Evolutionary conservation across 2,113 vertebrate species (phyloP), one percentile per base, ranked within the genome.

Genomic region (Girardinichthys multiradiatus): DNA sequence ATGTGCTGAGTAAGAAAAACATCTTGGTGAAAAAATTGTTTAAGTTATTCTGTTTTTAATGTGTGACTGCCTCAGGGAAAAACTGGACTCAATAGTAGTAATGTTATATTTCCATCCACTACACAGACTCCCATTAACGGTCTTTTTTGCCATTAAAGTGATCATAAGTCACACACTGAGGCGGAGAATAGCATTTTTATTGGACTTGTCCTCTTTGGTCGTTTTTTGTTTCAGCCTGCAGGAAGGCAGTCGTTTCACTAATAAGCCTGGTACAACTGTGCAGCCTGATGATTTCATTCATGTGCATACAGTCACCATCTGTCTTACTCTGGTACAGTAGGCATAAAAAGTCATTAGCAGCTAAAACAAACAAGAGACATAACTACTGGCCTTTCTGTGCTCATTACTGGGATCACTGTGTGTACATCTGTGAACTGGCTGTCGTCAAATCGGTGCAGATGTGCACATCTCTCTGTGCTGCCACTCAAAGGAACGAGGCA

Each of bases 261-360:
- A 86, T 77, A 77, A 87, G 76, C 60, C 64, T 39, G 30, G 24
- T 74, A 76, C 65, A 62, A 68, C 84, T 84, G 76, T 72, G 86
- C 37, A 51, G 74, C 87, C 73, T 79, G 72, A 81, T 77, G 80
- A 82, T 83, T 72, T 81, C 54, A 29, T 73, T 81, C 66, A 72
- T 79, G 69, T 86, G 48, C 72, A 79, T 82, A 81, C 81, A 59
- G 74, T 31, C 75, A 72, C 59, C 86, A 83, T 87, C 70, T 84
- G 77, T 78, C 27, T 84, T 80, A 70, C 86, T 2, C 82, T 35
- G 75, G 87, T 82, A 73, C 65, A 27, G 42, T 37, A 70, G 30
- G 72, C 62, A 75, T 68, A 60, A 84, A n/a, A 63, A 73, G 61
- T 60, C 80, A 82, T 88, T 81, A 87, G 48, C 59, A 27, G 58